These are phyloP conservation scores for Campoplex capitator DNA, from an alignment of 2,888 invertebrate genomes.

Conservation along the genomic window DNA sequence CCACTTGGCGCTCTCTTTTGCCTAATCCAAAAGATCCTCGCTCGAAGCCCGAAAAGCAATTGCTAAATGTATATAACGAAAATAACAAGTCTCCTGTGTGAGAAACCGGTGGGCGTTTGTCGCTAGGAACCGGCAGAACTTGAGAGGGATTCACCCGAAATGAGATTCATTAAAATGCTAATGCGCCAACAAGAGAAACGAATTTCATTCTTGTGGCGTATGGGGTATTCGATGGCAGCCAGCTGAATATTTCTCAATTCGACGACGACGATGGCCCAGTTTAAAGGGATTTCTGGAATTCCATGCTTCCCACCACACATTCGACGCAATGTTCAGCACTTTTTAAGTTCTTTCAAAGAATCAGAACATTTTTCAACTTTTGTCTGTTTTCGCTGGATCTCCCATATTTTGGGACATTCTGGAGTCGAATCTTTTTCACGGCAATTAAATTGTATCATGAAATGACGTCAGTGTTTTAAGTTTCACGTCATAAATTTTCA, in stretches of 20 bases:
- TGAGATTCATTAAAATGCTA: conserved; percentile 75
- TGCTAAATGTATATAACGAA: conserved; percentile 25
- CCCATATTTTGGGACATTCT: not conserved
- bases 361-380: not conserved
- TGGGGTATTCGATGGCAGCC: not conserved
- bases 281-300: not conserved
- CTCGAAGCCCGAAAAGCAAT: conserved; percentile 16
- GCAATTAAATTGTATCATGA: not conserved
- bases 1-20: not conserved
- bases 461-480: not conserved
- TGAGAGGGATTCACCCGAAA: conserved; percentile 61
- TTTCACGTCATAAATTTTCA: conserved; percentile 30
- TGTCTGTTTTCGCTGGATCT: not conserved
- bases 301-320: too few relatives aligned
- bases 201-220: conserved; percentile 66
- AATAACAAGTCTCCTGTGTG: conserved; percentile 34
- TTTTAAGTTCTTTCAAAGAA: not conserved
- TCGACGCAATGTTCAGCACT: not conserved
- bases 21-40: conserved; percentile 22
- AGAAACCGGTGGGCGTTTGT: conserved; percentile 25
- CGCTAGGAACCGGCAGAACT: conserved; percentile 39
- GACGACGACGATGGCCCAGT: not conserved
- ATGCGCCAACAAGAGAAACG: conserved; percentile 70
- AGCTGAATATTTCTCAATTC: not conserved
- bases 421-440: not conserved